These are phyloP conservation scores for Zeuzera pyrina DNA, from an alignment of 2,888 invertebrate species.

Conservation along the genomic window DNA sequence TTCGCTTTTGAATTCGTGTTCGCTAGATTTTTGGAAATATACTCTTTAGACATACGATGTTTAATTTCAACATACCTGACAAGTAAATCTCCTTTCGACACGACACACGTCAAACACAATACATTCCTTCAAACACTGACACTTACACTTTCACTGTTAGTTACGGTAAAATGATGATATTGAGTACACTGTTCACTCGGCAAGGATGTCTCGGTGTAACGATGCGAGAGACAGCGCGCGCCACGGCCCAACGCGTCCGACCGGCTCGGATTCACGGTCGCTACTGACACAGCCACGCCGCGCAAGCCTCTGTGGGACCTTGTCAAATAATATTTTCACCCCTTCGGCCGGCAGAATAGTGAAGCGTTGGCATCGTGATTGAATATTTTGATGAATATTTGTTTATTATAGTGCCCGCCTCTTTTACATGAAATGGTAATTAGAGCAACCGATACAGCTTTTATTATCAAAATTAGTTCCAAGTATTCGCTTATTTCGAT, in stretches of 20 bases:
- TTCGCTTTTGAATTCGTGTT: too few species aligned
- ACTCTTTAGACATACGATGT: too few species aligned
- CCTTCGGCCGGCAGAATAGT: too few species aligned
- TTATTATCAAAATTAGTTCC: too few species aligned
- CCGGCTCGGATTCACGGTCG: conserved; percentile 37
- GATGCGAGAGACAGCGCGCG: conserved; percentile 18
- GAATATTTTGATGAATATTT: too few species aligned
- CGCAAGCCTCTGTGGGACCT: conserved; percentile 51
- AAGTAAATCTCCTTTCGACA: conserved; percentile 5
- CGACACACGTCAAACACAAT: conserved; percentile 39
- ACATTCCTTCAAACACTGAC: conserved; percentile 23
- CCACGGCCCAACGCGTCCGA: too few species aligned
- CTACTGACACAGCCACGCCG: conserved; percentile 42
- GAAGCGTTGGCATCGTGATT: too few species aligned
- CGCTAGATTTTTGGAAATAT: too few species aligned
- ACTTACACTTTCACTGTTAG: conserved; percentile 45
- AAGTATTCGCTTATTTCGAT: too few species aligned
- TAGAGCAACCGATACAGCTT: too few species aligned
- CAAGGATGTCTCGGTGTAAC: conserved; percentile 21
- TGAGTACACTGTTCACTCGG: conserved; percentile 38
- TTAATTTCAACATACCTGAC: conserved; percentile 2
- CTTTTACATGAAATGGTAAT: too few species aligned
- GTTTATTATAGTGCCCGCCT: too few species aligned
- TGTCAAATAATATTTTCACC: conserved; percentile 38
- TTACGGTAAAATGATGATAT: conserved; percentile 25